A percentile compares a stretch with the other conserved stretches of the same genome.
Evolutionary conservation across 2,113 vertebrate genomes (phyloP).

Genomic region (Corythaixoides concolor): DNA sequence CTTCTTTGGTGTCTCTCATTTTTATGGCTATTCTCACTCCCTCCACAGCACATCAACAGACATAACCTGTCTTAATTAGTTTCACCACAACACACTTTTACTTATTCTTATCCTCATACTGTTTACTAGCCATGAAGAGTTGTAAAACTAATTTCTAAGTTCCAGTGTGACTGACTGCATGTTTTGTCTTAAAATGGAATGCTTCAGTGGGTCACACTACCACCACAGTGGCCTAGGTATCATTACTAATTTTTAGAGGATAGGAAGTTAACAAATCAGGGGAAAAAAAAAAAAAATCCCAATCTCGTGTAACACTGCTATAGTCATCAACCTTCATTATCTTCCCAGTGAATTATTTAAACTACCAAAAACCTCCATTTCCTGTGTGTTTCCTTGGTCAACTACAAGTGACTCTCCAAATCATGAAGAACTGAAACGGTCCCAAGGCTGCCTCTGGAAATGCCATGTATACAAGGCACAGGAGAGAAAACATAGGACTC

Average conservation of each 20-base stretch:
- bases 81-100: not conserved
- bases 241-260: not conserved
- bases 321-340: not conserved
- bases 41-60: not conserved
- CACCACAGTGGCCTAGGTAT: not conserved
- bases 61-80: not conserved
- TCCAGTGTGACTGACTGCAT: not conserved
- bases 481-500: not conserved
- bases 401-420: not conserved
- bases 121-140: not conserved
- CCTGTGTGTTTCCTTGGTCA: not conserved
- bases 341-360: not conserved
- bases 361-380: not conserved
- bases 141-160: not conserved
- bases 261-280: not conserved
- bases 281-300: not conserved
- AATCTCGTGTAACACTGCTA: not conserved
- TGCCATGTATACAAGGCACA: not conserved
- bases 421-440: fast-evolving
- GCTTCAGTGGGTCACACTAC: not conserved
- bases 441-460: not conserved
- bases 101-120: not conserved
- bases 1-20: not conserved
- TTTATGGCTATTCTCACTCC: not conserved
- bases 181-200: not conserved